Evolutionary conservation across 2,113 vertebrate species (phyloP), one percentile per base, ranked within the genome.

Genomic region (Paedocypris sp.): DNA sequence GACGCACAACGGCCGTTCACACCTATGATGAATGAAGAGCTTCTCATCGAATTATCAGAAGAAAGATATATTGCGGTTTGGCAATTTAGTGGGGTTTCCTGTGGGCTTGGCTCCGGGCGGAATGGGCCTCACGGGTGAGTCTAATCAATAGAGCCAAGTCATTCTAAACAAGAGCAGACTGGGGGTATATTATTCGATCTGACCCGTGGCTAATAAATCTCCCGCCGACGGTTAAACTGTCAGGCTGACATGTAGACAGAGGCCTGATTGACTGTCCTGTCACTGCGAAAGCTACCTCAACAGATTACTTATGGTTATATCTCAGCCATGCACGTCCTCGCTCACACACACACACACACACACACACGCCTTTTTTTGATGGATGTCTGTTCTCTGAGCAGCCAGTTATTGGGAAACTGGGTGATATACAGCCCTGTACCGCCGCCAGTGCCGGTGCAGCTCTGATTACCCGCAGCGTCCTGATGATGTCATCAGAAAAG

Each of bases 271-370:
- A 64, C 62, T 60, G 28, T 9, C 8, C 42, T 68, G 42, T 61
- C 46, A 60, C 20, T 38, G 41, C 67, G 49, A 45, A 48, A 61
- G 58, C 57, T 60, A 46, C 45, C 45, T 56, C 54, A 28, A 50
- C 82, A 82, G 85, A 87, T 90, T 87, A 87, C 88, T 87, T 86
- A 86, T 91, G 87, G 91, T 92, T 91, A 92, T 90, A 85, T 87
- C 84, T 82, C 80, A 84, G 85, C 85, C 79, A 61, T n/a, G 19
- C 51, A 60, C 22, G 19, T 38, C 35, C 56, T 36, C 29, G 38
- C 38, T 45, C 45, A 42, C 53, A 15, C 41, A 59, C 64, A 46
- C 56, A 66, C 31, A 38, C 39, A 53, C 53, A 33, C 53, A 50
- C 45, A 42, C 63, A 52, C 47, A 45, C 31, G 67, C 22, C 26